Evolutionary conservation across 2,888 invertebrate species (phyloP), one percentile per base, ranked within the genome.

Genomic region (Pristionchus fissidentatus): DNA sequence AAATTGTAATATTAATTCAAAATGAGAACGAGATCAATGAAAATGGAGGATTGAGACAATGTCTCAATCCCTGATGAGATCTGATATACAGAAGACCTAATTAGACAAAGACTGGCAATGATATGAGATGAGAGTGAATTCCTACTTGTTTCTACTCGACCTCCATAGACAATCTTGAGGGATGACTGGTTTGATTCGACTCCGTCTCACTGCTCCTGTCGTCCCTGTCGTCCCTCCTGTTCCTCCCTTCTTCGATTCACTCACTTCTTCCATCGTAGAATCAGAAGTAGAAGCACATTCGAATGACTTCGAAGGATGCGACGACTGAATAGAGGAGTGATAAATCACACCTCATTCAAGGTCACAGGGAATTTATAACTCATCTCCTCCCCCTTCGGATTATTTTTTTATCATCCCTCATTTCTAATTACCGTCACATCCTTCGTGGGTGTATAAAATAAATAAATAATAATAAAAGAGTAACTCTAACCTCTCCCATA

Each of bases 151-250:
- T 22, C 49, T 81, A 62, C 46, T 81, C 15, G 81, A 81, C 46
- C 81, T 60, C 81, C 81, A 81, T 38, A 81, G 38, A 7, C 35
- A 57, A 66, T 81, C 81, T 49, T 62, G 49, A 43, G 81, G 81
- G 26, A 81, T 81, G 32, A 62, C 46, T 26, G 66, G 60, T 38
- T 81, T 81, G 35, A 55, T 60, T 46, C 81, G 41, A 62, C 43
- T 46, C 49, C 81, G 41, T 49, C 60, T 55, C 5, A 79, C 38
- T 38, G 43, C 55, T 79, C 38, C 57, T 15, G 26, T 38, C 49
- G 52, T 79, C 46, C 32, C 66, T 66, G n/a, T n/a, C 29, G 43
- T 49, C 32, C 22, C 49, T 49, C 43, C 73, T 29, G 15, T 43
- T 26, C 7, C 66, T 3, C 29, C n/a, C 62, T 62, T 62, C 62